phyloP scores from a whole-genome alignment of 2,113 vertebrate genomes.

The Delphinus delphis region DNA sequence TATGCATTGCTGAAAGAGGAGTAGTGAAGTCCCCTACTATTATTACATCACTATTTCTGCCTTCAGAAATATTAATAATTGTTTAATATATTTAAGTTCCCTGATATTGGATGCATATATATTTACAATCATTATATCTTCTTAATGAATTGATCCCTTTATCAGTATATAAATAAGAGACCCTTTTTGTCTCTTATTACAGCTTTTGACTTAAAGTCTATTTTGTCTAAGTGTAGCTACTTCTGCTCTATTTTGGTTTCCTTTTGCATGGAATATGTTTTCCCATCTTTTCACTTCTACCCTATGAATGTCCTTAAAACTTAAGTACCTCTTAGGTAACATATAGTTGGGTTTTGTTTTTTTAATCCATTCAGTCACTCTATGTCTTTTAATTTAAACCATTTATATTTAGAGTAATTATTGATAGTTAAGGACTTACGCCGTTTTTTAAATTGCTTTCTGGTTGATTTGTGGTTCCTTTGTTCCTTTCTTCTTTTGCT shows the following conservation, averaged over 20 bases:
- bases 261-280: background rate
- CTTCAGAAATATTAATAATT: constrained; percentile 21
- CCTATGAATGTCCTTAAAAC: background rate
- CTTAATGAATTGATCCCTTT: background rate
- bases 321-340: background rate
- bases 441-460: background rate
- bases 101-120: background rate
- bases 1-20: background rate
- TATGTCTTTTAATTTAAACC: background rate
- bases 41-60: background rate
- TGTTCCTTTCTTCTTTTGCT: background rate
- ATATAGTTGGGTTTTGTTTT: background rate
- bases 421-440: background rate
- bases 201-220: background rate
- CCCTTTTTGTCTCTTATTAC: background rate
- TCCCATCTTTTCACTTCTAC: background rate
- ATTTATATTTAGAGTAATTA: constrained; percentile 7
- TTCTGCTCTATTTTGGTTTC: background rate
- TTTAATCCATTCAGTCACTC: background rate
- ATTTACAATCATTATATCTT: background rate
- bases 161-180: background rate
- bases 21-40: background rate
- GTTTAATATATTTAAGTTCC: constrained; percentile 8
- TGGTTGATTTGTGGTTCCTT: background rate
- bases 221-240: background rate